Percentiles rank a stretch among this genome's conserved stretches.
These are phyloP conservation scores for Noctua janthe DNA, from an alignment of 2,888 invertebrate genomes.

Conservation along the genomic window DNA sequence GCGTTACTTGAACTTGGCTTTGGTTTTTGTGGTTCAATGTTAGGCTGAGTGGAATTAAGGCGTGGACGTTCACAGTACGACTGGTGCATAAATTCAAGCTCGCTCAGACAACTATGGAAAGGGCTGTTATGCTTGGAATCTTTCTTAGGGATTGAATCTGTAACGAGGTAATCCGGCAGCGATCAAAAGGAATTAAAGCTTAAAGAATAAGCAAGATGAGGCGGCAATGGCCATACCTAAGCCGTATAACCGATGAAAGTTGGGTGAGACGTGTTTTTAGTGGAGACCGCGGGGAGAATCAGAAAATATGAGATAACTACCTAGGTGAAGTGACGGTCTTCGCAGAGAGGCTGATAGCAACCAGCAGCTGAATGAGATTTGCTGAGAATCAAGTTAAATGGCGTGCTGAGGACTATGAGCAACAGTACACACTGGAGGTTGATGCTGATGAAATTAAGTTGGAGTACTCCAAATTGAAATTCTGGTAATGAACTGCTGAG, in stretches of 20 bases:
- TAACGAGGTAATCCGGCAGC: background rate
- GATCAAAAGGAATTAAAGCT: background rate
- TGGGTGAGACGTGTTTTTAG: background rate
- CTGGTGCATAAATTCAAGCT: background rate
- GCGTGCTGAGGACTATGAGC: background rate
- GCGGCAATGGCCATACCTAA: background rate
- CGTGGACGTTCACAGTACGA: background rate
- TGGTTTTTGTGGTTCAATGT: background rate
- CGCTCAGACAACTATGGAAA: background rate
- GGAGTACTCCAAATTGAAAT: background rate
- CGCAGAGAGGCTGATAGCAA: no score
- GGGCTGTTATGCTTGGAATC: background rate
- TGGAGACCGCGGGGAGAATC: background rate
- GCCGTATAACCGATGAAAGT: no score
- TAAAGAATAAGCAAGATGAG: background rate
- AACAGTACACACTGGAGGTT: background rate
- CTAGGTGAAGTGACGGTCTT: background rate
- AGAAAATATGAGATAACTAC: background rate
- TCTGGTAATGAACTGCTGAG: background rate
- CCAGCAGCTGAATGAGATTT: no score
- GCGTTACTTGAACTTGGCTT: slow-evolving; percentile 8
- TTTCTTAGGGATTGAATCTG: background rate
- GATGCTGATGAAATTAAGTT: background rate
- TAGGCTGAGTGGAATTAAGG: background rate
- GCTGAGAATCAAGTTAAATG: background rate